Conservation (phyloP, 2,113 vertebrate genomes). For the Perca flavescens region DNA sequence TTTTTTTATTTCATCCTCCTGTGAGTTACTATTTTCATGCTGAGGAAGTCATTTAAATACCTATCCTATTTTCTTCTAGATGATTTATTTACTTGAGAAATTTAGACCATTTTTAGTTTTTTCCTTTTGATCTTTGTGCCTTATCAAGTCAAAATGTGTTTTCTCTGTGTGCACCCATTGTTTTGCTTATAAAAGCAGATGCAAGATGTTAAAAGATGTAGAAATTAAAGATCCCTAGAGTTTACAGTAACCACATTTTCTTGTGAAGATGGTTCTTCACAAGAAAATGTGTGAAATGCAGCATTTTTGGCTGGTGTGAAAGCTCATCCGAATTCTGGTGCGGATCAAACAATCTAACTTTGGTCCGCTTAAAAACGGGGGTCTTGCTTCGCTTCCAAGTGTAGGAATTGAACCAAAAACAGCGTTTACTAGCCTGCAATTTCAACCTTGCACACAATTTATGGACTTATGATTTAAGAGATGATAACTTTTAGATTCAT, state of each 20-base stretch:
- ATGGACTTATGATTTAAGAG: no score
- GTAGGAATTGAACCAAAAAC: no score
- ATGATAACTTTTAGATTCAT: no score
- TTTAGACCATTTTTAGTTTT: neutral
- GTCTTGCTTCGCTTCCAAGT: no score
- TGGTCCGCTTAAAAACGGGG: no score
- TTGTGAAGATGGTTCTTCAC: conserved; percentile 11
- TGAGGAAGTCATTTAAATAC: neutral
- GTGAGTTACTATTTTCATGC: conserved; percentile 8
- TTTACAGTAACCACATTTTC: conserved; percentile 34
- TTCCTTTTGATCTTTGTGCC: neutral
- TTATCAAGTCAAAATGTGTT: conserved; percentile 8
- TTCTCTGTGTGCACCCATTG: neutral
- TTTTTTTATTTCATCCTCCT: neutral
- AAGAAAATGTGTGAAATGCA: conserved; percentile 21
- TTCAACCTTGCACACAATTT: no score
- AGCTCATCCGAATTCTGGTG: no score
- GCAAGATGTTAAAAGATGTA: neutral
- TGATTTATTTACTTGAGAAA: neutral
- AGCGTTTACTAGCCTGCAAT: no score
- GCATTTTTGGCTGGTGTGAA: no score
- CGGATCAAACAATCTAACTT: no score
- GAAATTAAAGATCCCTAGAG: neutral
- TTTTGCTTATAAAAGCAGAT: conserved; percentile 19
- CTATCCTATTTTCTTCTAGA: neutral